These are phyloP conservation scores for Pentamera pediparva DNA, from an alignment of 53 echinoderm and acorn worm genomes.

Conservation along the genomic window DNA sequence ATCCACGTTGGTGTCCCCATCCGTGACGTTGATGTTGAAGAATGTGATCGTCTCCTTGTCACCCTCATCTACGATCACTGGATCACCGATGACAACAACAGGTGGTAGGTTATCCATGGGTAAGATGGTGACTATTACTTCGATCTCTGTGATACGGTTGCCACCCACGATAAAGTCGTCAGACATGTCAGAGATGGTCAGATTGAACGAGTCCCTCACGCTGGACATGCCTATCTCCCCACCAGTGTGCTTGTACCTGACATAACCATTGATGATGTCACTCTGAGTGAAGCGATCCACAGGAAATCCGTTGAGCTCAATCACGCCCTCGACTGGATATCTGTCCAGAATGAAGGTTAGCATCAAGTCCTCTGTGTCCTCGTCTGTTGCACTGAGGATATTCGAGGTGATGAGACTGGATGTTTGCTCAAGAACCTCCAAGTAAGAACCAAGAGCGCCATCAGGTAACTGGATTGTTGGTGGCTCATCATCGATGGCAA, in stretches of 20 bases:
- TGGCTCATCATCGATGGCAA: slow-evolving; percentile 93
- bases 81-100: slow-evolving; percentile 61
- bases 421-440: slow-evolving; percentile 85
- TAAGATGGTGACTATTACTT: slow-evolving; percentile 85
- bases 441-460: slow-evolving; percentile 79
- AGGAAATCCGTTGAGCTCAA: slow-evolving; percentile 73
- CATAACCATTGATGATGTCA: slow-evolving; percentile 88
- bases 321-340: slow-evolving; percentile 51
- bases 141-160: slow-evolving; percentile 81
- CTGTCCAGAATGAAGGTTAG: slow-evolving; percentile 77
- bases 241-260: slow-evolving; percentile 85
- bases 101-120: slow-evolving; percentile 88
- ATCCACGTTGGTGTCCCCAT: slow-evolving; percentile 86
- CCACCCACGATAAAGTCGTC: slow-evolving; percentile 81
- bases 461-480: slow-evolving; percentile 88
- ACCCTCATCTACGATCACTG: slow-evolving; percentile 71
- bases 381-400: slow-evolving; percentile 96
- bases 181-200: slow-evolving; percentile 98
- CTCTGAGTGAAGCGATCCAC: slow-evolving; percentile 75
- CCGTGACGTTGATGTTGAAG: slow-evolving; percentile 56
- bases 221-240: slow-evolving; percentile 92
- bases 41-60: slow-evolving; percentile 45
- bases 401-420: slow-evolving; percentile 92
- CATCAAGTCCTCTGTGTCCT: slow-evolving; percentile 89
- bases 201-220: slow-evolving; percentile 81